Base-by-base conservation (phyloP, 1,140 invertebrate species). In the Penaeus japonicus region DNA sequence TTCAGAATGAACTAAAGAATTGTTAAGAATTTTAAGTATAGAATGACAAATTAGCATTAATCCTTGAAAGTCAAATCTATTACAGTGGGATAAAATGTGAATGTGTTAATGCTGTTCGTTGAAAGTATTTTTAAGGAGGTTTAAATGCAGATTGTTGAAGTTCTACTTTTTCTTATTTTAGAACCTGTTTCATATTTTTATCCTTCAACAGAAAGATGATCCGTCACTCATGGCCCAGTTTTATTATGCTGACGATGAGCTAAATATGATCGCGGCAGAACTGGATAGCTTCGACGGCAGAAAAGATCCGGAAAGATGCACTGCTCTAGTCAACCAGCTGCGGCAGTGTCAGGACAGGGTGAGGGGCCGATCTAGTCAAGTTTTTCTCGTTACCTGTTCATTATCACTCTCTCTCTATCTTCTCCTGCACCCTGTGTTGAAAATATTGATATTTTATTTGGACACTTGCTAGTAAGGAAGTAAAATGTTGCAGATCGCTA, bases 281-380 rank as follows among this genome's bases (percentile, higher is more conserved):
- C 93, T 99, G 92, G 99, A 99, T 93, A 99, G 98, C 91, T 99
- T 99, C 93, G 98, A 99, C 93, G 98, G 98, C 27, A 94, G 98
- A 7, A 98, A 99, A 91, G 98, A 99, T 92, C 98, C 98, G 0
- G 98, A 99, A 92, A 93, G 98, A 92, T 99, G 98, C 92, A 97
- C 98, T 35, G 95, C 95, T 12, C 94, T 99, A 90, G 98, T 99
- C 82, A 99, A 97, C 92, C 97, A 98, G 92, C 93, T 99, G 79
- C 94, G 98, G 39, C 97, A 97, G 91, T 97, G 96, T 91, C 97
- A 98, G 93, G 95, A 94, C 90, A 94, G 94, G 92, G 93, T 94
- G 91, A 85, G 82, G 32, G 20, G 35, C 12, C 35, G 2, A 30
- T 30, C 0, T 82, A 22, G 70, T 80, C 54, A n/a, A n/a, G n/a